A percentile compares a stretch with the other conserved stretches of the same genome.
phyloP scores from a whole-genome alignment of 2,888 invertebrate genomes.

The Andrena fulva region DNA sequence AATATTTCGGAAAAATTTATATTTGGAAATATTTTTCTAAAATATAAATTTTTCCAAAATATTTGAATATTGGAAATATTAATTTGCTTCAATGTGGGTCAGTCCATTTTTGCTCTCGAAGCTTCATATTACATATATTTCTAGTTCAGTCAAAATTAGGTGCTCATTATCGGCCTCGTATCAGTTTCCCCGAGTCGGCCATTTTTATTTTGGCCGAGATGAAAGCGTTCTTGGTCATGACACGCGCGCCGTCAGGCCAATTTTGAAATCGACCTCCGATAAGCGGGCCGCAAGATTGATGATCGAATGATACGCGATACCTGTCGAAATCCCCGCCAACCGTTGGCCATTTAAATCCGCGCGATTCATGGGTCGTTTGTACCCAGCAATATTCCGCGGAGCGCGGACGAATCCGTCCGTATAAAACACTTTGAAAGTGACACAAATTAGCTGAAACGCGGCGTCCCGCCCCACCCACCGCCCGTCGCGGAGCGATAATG shows the following conservation, averaged over 20 bases:
- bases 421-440: slow-evolving; percentile 58
- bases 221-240: slow-evolving; percentile 35
- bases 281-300: slow-evolving; percentile 68
- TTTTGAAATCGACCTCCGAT: slow-evolving; percentile 63
- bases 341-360: slow-evolving; percentile 66
- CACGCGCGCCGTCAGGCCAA: slow-evolving; percentile 28
- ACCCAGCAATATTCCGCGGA: slow-evolving; percentile 56
- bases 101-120: too few relatives aligned
- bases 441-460: slow-evolving; percentile 48
- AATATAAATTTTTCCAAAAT: too few relatives aligned
- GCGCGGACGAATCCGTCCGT: slow-evolving; percentile 49
- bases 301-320: slow-evolving; percentile 69
- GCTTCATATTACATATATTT: too few relatives aligned
- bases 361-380: slow-evolving; percentile 63
- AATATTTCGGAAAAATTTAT: too few relatives aligned
- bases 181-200: not conserved
- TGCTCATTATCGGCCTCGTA: too few relatives aligned
- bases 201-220: not conserved
- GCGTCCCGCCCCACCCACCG: not conserved
- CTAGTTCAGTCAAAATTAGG: too few relatives aligned
- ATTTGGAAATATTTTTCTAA: too few relatives aligned
- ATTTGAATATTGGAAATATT: too few relatives aligned
- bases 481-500: slow-evolving; percentile 46
- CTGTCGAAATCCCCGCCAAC: slow-evolving; percentile 65
- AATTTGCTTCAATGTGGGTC: too few relatives aligned